Base-by-base conservation (phyloP, 2,888 invertebrate species). In the Galerucella nymphaeae region DNA sequence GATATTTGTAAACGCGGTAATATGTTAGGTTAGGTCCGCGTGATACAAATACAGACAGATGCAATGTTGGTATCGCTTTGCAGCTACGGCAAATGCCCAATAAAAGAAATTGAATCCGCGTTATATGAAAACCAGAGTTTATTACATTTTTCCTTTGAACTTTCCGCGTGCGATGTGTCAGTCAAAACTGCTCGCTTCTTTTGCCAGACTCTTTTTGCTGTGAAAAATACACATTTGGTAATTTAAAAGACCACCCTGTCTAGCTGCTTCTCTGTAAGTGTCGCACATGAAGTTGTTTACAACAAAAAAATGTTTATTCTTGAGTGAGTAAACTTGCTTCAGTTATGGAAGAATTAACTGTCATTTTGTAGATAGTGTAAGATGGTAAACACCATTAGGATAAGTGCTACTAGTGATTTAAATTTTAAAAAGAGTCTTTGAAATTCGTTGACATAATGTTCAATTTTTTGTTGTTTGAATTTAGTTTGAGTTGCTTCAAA, bases 101-200 rank as follows among this genome's bases (percentile, higher is more conserved):
- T 76, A 78, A 78, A 77, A 78, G 78, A 75, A 82, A 81, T 80
- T 78, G 80, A 82, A 77, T 78, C 77, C 79, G 79, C 79, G 77
- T 82, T 82, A 83, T 82, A 80, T 79, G 82, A 81, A 82, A 82
- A 81, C 80, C 79, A 77, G 75, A 79, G 83, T 82, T 82, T 83
- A 83, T 84, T 84, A 81, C 82, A 80, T 83, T 83, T 82, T 82
- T 82, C 81, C 82, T 83, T 83, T 83, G 83, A 83, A 83, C 82
- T 79, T 73, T 73, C 61, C 66, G 66, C 76, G 72, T 78, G 77
- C 77, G 79, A 79, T 81, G 80, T 80, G 81, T 82, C n/a, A n/a
- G n/a, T n/a, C n/a, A n/a, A n/a, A n/a, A n/a, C n/a, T n/a, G n/a
- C n/a, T n/a, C n/a, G n/a, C n/a, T n/a, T n/a, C n/a, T n/a, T n/a